phyloP scores from a whole-genome alignment of 2,113 vertebrate genomes.

The Catharus minimus region DNA sequence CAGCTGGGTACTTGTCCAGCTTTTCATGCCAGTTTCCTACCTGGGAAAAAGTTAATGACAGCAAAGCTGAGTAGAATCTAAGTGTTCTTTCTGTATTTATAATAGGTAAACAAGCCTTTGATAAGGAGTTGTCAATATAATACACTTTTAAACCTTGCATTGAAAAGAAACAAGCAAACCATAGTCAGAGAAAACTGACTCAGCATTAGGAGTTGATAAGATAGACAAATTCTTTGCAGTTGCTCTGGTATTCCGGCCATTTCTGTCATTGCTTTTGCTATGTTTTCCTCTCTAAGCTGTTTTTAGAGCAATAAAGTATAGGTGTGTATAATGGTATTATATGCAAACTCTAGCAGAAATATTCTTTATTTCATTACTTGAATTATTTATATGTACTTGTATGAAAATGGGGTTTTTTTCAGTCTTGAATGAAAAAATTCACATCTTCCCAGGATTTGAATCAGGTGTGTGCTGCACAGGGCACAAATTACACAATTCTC shows the following conservation, averaged over 20 bases:
- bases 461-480: neutral
- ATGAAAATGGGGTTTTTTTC: neutral
- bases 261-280: neutral
- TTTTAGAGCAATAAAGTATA: neutral
- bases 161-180: neutral
- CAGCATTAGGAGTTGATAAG: neutral
- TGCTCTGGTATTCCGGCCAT: neutral
- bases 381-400: neutral
- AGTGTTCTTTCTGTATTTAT: neutral
- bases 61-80: neutral
- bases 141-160: neutral
- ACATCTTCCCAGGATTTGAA: neutral
- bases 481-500: neutral
- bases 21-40: neutral
- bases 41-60: neutral
- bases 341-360: neutral
- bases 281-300: neutral
- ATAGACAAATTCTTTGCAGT: neutral
- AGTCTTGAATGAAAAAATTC: neutral
- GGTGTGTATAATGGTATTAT: neutral
- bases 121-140: neutral
- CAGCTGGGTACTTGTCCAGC: neutral
- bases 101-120: neutral
- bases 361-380: neutral
- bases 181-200: neutral